phyloP scores from a whole-genome alignment of 1,140 invertebrate genomes.

The Bacillus rossius region DNA sequence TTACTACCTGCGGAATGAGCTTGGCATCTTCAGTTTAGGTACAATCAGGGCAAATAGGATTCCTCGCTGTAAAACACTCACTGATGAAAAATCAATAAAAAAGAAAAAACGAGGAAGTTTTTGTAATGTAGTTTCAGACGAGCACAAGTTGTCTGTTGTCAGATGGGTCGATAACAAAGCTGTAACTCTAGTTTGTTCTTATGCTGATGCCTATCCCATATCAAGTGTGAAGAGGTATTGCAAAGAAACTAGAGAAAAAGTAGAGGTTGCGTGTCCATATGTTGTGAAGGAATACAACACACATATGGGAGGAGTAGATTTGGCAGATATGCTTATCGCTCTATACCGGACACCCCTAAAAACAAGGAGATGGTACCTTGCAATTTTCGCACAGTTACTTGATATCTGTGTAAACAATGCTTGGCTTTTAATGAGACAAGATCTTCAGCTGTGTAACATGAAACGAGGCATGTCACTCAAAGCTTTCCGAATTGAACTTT shows the following conservation, averaged over 20 bases:
- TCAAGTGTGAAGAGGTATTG: slow-evolving; percentile 29
- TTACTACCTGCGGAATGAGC: neutral
- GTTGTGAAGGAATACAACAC: slow-evolving; percentile 41
- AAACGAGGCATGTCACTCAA: no score
- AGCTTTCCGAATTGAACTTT: no score
- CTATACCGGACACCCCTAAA: slow-evolving; percentile 31
- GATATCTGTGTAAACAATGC: no score
- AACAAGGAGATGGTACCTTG: no score
- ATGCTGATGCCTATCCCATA: slow-evolving; percentile 32
- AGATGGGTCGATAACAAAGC: slow-evolving; percentile 43
- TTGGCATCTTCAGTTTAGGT: neutral
- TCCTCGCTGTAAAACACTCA: slow-evolving; percentile 13
- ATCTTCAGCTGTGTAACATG: no score
- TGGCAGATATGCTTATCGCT: slow-evolving; percentile 42
- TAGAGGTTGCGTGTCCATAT: slow-evolving; percentile 37
- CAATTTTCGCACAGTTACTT: no score
- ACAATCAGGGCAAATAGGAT: neutral
- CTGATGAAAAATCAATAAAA: no score
- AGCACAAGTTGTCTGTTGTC: slow-evolving; percentile 28
- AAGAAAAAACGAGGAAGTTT: slow-evolving; percentile 32
- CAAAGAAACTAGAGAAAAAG: slow-evolving; percentile 28
- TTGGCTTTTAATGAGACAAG: no score
- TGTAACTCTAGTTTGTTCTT: slow-evolving; percentile 38
- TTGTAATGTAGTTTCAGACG: slow-evolving; percentile 18
- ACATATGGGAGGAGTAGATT: slow-evolving; percentile 35